Percentiles rank a stretch among this genome's conserved stretches.
Evolutionary conservation across 2,888 invertebrate genomes (phyloP).

Genomic region (Drosophila nr. perissopoda): DNA sequence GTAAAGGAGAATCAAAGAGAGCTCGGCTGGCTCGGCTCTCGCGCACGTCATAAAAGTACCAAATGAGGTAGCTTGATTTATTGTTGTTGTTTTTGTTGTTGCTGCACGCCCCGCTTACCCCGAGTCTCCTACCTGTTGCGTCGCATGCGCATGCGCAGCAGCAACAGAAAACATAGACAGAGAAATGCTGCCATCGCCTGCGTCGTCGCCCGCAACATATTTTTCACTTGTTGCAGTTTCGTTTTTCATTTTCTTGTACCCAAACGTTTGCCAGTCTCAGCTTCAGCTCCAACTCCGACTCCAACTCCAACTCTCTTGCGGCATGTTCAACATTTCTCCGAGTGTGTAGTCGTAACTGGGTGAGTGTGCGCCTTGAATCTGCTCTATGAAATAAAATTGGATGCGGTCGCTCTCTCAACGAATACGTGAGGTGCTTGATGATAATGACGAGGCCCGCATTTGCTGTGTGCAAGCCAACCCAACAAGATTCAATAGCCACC

Average conservation of each 20-base stretch:
- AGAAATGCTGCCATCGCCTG: constrained; percentile 38
- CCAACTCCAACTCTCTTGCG: constrained; percentile 36
- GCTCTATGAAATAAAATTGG: constrained; percentile 32
- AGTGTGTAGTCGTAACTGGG: constrained; percentile 24
- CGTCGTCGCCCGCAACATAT: constrained; percentile 71
- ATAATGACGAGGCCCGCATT: constrained; percentile 24
- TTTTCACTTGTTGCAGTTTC: constrained; percentile 83
- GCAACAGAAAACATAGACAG: constrained; percentile 40
- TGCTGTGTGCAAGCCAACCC: constrained; percentile 50
- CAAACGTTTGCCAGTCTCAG: constrained; percentile 32
- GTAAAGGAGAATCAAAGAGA: constrained; percentile 21
- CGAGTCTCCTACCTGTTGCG: constrained; percentile 65
- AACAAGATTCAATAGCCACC: constrained; percentile 80
- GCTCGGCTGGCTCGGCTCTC: constrained; percentile 33
- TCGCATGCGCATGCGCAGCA: constrained; percentile 31
- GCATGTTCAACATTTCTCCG: constrained; percentile 29
- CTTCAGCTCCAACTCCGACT: constrained; percentile 2
- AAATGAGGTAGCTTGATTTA: constrained; percentile 76
- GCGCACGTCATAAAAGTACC: constrained; percentile 63
- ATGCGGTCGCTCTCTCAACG: constrained; percentile 23
- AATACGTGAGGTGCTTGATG: constrained; percentile 25
- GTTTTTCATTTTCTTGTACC: constrained; percentile 80
- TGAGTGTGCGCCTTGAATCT: constrained; percentile 22
- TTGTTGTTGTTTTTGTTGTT: constrained; percentile 40
- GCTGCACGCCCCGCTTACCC: constrained; percentile 35